phyloP scores from a whole-genome alignment of 2,888 invertebrate species.

The Lacanobia wlatinum region DNA sequence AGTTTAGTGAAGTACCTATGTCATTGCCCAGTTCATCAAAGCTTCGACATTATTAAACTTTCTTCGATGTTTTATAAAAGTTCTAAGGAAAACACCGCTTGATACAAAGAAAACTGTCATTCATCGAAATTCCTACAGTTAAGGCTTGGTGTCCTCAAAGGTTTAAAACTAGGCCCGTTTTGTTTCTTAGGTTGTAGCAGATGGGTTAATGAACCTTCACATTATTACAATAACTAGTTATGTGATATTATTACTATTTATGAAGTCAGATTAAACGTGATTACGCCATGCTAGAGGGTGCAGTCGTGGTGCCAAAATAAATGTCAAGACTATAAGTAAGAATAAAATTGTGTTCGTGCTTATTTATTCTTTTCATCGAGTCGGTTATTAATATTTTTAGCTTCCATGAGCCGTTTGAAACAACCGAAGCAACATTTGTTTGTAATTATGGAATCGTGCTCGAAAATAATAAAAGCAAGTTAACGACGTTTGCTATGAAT shows the following conservation, averaged over 20 bases:
- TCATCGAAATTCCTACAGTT: neutral
- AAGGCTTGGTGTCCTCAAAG: neutral
- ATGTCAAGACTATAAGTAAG: constrained; percentile 11
- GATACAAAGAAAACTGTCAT: neutral
- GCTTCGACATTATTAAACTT: neutral
- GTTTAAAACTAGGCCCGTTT: neutral
- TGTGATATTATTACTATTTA: neutral
- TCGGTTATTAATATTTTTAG: constrained; percentile 37
- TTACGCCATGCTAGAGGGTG: neutral
- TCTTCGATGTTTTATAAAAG: neutral
- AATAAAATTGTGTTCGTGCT: constrained; percentile 29
- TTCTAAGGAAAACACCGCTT: neutral
- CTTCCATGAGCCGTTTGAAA: constrained; percentile 26
- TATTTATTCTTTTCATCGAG: constrained; percentile 28
- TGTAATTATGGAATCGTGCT: constrained; percentile 48
- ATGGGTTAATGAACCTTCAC: neutral
- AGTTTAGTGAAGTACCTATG: neutral
- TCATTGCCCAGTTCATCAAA: neutral
- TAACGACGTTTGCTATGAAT: constrained; percentile 6
- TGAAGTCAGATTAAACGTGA: neutral
- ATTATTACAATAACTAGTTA: constrained; percentile 4
- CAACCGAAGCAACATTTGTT: constrained; percentile 45
- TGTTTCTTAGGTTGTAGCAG: neutral
- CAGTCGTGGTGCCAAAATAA: neutral
- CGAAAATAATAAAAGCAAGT: constrained; percentile 28